Base-by-base conservation (phyloP, 1,140 invertebrate species). In the Procambarus clarkii region DNA sequence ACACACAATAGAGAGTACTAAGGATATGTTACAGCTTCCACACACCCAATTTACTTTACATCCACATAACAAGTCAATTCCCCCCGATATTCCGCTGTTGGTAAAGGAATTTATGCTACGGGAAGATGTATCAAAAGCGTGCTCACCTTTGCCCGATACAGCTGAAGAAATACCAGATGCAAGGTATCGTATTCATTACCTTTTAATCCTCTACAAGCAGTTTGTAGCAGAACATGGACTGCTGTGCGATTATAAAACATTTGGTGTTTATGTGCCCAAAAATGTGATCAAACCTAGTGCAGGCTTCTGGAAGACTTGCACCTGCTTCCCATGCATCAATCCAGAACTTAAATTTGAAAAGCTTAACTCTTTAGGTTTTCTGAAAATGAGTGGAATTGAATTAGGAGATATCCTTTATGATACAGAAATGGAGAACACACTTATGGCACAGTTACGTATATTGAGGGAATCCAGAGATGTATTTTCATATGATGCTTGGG, bases 301-400 rank as follows among this genome's bases (percentile, higher is more conserved):
- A n/a, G 13, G 82, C 58, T 64, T 69, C 34, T 85, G 82, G 82
- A 85, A 85, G 46, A 71, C 64, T 7, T 85, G 82, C 44, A 64
- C 64, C 64, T 85, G 82, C 82, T 71, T 74, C 18, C 82, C 82
- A 3, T 85, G 82, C n/a, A 34, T 85, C 15, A 85, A 85, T 74
- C 82, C 82, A 21, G 82, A 85, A 9, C 64, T 85, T 9, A 85
- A 85, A 45, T 85, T 71, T 71, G 82, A 85, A 44, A 85, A 85
- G 5, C 46, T 85, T 7, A 85, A 71, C 3, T 50, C 64, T 0
- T 13, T 21, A 74, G 82, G 82, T 21, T 46, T 85, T 48, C 11
- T 85, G 9, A 21, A 71, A n/a, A 71, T 71, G 60, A 64, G 64
- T 18, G 64, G 46, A 4, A 44, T 85, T 9, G 82, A 85, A 85